Evolutionary conservation across 1,140 invertebrate genomes (phyloP), one percentile per base, ranked within the genome.

Genomic region (Andricus grossulariae): DNA sequence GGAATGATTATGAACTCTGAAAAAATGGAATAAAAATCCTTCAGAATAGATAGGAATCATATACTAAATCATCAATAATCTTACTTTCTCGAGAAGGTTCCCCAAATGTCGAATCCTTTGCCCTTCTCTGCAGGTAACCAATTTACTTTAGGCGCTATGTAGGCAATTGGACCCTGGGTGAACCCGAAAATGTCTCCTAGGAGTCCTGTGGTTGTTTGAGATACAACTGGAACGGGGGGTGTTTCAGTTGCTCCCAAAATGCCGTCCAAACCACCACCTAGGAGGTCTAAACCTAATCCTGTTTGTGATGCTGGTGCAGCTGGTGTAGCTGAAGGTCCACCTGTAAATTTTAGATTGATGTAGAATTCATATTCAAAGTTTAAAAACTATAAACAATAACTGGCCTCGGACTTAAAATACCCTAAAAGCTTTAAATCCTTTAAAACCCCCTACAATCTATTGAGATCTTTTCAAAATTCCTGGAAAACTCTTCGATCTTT

Each of bases 91-190:
- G 95, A 94, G 91, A 99, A 99, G n/a, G 97, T 98, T 74, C 99
- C 99, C 91, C 95, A 95, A 70, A 99, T 96, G 92, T 99, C 98
- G 76, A 99, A 92, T n/a, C 99, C 98, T 94, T 99, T 99, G 66
- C 98, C 98, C 89, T 98, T 98, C 79, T 97, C 95, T 13, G 98
- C 98, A 18, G 97, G 96, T 84, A 99, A 91, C 98, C 98, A 99
- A 71, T 96, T 95, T 84, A 96, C 94, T 92, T 98, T 98, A 7
- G 98, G 96, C 76, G 96, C 93, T 55, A 94, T 92, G 88, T 95
- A 96, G 51, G 94, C 91, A 0, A 94, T 92, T 25, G 94, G 93
- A 52, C 95, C 92, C 51, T 94, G 90, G 15, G 91, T 92, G 50
- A 97, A 93, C 54, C 98, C 97, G 92, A 99, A 98, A 82, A 98